Evolutionary conservation across 2,888 invertebrate genomes (phyloP).

Genomic region (Sthenelais limicola): DNA sequence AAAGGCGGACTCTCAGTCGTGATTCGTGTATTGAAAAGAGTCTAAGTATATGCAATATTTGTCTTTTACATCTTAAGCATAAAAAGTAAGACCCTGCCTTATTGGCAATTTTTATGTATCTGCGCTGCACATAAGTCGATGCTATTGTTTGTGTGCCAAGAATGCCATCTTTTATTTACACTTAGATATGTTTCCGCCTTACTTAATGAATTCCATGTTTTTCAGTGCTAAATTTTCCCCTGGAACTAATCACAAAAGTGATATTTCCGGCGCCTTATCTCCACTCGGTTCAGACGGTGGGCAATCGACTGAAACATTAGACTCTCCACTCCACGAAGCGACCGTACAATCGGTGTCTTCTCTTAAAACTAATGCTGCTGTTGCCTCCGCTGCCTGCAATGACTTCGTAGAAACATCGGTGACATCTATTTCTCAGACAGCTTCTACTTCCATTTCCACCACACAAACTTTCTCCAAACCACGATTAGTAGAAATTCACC

Average conservation of each 20-base stretch:
- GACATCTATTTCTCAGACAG: background rate
- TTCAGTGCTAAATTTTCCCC: conserved; percentile 38
- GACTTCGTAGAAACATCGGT: background rate
- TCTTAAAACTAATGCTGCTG: conserved; percentile 1
- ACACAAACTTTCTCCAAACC: conserved; percentile 69
- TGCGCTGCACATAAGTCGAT: no score
- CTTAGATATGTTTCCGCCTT: background rate
- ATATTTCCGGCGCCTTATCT: conserved; percentile 1
- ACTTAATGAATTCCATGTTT: background rate
- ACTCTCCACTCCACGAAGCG: background rate
- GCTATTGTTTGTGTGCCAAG: no score
- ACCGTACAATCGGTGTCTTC: background rate
- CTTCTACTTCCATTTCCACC: background rate
- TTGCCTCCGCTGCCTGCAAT: background rate
- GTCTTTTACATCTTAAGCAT: background rate
- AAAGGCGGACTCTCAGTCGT: no score
- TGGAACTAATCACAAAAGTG: conserved; percentile 13
- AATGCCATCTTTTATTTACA: background rate
- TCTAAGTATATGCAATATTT: background rate
- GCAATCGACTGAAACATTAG: conserved; percentile 30
- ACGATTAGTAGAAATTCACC: conserved; percentile 81
- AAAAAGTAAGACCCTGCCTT: no score
- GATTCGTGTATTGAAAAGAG: no score
- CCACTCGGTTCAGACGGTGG: conserved; percentile 37
- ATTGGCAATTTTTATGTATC: no score